Conservation (phyloP, 2,797 vertebrate species). For the Rhinatrema bivittatum region DNA sequence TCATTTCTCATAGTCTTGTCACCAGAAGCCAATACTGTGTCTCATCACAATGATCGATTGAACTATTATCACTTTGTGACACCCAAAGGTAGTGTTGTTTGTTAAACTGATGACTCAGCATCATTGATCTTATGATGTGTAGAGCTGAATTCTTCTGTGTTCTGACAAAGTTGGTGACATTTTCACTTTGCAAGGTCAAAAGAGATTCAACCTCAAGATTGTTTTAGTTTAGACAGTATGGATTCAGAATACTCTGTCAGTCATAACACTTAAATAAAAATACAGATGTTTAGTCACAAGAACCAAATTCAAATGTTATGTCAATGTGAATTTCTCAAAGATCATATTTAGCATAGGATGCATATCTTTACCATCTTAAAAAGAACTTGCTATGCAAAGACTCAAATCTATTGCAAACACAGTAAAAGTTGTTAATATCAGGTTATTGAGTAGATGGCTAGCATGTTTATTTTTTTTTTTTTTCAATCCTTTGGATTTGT, state of each 20-base stretch:
- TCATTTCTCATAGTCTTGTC: constrained; percentile 62
- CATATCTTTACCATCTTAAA: too few species aligned
- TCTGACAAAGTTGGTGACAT: constrained; percentile 64
- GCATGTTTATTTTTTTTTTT: too few species aligned
- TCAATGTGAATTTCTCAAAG: too few species aligned
- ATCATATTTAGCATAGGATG: too few species aligned
- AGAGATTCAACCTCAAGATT: constrained; percentile 35
- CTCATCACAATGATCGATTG: constrained; percentile 68
- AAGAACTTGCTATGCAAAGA: too few species aligned
- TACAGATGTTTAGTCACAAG: not conserved
- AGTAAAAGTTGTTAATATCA: too few species aligned
- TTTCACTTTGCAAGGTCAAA: constrained; percentile 63
- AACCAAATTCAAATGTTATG: not conserved
- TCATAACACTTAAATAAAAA: not conserved
- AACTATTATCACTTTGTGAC: constrained; percentile 63
- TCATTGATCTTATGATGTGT: constrained; percentile 58
- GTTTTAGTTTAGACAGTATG: constrained; percentile 19
- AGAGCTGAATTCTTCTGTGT: constrained; percentile 45
- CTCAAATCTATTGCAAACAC: too few species aligned
- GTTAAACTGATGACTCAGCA: constrained; percentile 62
- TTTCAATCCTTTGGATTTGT: too few species aligned
- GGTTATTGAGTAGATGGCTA: too few species aligned
- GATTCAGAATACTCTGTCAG: not conserved
- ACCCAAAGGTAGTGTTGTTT: constrained; percentile 42
- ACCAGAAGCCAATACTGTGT: constrained; percentile 61